These are phyloP conservation scores for Podarcis cretensis DNA, from an alignment of 2,113 vertebrate species.

Conservation along the genomic window DNA sequence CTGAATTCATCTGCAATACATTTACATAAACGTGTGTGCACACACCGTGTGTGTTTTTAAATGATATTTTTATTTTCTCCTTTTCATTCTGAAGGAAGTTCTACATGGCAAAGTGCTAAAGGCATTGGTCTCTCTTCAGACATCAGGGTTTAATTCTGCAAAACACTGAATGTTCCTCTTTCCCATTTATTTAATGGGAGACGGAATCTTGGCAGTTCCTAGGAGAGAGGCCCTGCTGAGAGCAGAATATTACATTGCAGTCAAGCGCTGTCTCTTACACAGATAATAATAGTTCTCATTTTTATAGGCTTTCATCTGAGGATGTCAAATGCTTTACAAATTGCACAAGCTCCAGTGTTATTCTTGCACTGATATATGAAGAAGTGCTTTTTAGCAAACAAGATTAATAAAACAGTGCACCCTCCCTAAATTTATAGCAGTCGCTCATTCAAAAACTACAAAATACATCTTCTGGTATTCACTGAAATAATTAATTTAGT, in stretches of 20 bases:
- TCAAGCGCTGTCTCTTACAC: constrained; percentile 40
- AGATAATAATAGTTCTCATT: constrained; percentile 60
- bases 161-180: constrained; percentile 36
- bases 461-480: constrained; percentile 9
- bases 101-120: background rate
- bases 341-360: constrained; percentile 46
- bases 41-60: background rate
- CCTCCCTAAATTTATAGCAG: background rate
- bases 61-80: constrained; percentile 42
- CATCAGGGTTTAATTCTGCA: constrained; percentile 16
- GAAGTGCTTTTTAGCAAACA: constrained; percentile 3
- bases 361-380: constrained; percentile 42
- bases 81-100: background rate
- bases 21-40: background rate
- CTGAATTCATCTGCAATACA: background rate
- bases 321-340: constrained; percentile 49
- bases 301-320: constrained; percentile 52
- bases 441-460: background rate
- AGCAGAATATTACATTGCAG: constrained; percentile 41
- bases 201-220: constrained; percentile 49
- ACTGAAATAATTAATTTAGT: background rate
- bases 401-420: constrained; percentile 36
- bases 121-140: background rate
- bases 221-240: constrained; percentile 42
- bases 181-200: constrained; percentile 44